These are phyloP conservation scores for Plagodis dolabraria DNA, from an alignment of 2,888 invertebrate species.

Conservation along the genomic window DNA sequence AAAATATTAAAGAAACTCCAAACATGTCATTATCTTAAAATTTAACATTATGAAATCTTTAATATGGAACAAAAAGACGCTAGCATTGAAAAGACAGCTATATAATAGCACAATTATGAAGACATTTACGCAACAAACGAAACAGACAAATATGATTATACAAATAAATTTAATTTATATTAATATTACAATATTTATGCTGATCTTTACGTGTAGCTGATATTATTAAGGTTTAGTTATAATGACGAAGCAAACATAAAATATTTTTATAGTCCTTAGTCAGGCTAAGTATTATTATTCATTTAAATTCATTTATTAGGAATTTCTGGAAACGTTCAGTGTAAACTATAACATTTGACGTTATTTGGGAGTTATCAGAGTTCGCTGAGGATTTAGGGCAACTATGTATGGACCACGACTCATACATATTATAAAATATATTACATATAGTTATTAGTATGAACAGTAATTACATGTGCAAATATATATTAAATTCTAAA, in stretches of 20 bases:
- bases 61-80: conserved; percentile 27
- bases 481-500: background rate
- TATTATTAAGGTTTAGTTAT: conserved; percentile 74
- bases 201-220: conserved; percentile 66
- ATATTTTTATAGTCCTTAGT: conserved; percentile 58
- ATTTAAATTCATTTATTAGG: conserved; percentile 50
- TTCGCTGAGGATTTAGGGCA: background rate
- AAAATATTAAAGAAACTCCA: background rate
- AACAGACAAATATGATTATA: conserved; percentile 57
- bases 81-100: conserved; percentile 57
- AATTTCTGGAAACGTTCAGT: conserved; percentile 42
- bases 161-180: conserved; percentile 54
- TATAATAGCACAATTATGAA: conserved; percentile 64
- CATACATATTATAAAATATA: background rate
- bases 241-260: conserved; percentile 52
- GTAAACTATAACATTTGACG: conserved; percentile 45
- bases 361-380: conserved; percentile 26
- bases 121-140: conserved; percentile 69
- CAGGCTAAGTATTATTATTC: conserved; percentile 73
- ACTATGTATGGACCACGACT: conserved; percentile 2
- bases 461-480: background rate
- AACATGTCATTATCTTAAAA: background rate
- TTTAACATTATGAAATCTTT: background rate
- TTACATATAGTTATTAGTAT: background rate
- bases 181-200: conserved; percentile 56